Evolutionary conservation across 1,140 invertebrate species (phyloP), one percentile per base, ranked within the genome.

Genomic region (Matsumurasca onukii): DNA sequence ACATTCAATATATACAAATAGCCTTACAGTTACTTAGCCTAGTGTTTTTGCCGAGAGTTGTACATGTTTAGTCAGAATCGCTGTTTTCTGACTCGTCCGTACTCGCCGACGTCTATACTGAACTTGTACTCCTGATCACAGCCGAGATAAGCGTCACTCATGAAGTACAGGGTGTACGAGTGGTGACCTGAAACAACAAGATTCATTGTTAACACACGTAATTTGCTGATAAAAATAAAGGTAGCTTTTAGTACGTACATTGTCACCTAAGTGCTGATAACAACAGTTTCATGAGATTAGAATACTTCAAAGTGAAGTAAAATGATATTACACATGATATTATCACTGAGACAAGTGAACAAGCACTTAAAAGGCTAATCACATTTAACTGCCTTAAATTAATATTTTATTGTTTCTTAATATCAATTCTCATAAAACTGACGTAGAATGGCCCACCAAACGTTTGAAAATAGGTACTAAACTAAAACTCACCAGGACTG

Each of bases 111-210:
- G 73, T 91, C 88, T 25, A 96, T 89, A 0, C 83, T 87, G 77
- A 96, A 92, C 77, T 91, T 91, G 76, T 96, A 96, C 80, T 98
- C 96, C 78, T 98, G 96, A 86, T 99, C 98, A 77, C 95, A 98
- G 15, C 98, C 97, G 74, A 99, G 87, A 78, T 99, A 99, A 0
- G 96, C 92, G 80, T 99, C 98, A 77, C 94, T 98, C 96, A 99
- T 99, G 79, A 97, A 99, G 81, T 98, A 99, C 34, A 99, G 81
- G 0, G 93, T 97, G 78, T 99, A 98, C 17, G 90, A 89, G 80
- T 98, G 91, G 59, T 91, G 86, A 12, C 92, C 91, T 79, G 73
- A 31, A 72, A 77, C 2, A 70, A 69, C 70, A 67, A 12, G 9
- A 55, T 55, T 17, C 51, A 39, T 39, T 39, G 34, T 17, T 39